Base-by-base conservation (phyloP, 2,113 vertebrate species). In the Ceratotherium simum region DNA sequence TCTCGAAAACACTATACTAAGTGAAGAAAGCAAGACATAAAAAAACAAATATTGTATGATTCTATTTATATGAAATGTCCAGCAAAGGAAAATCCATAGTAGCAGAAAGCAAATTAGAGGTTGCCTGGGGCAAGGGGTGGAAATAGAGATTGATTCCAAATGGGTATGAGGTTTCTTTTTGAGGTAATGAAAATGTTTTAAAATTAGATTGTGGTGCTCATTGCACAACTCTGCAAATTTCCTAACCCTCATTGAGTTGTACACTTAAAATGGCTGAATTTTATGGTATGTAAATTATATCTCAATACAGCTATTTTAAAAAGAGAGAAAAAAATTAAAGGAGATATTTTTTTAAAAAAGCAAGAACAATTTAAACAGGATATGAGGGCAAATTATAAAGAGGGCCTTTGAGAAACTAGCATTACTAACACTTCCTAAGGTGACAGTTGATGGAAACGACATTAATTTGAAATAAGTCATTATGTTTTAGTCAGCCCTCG, bases 381-480 rank as follows among this genome's bases (percentile, higher is more conserved):
- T 62, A 72, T 8, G 48, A 94, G 23, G 21, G 48, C n/a, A 78
- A 36, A 88, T 80, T 54, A 65, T 36, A 88, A 86, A 67, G 29
- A 72, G 6, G 31, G 5, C 7, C 51, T 96, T 87, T 65, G 73
- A 95, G 79, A 95, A 91, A 72, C 27, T 48, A 86, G 42, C 51
- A 90, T 79, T 78, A 87, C 6, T 75, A 89, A 73, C 31, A 12
- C 58, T 91, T 93, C 33, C 36, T 60, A 18, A 78, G n/a, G 7
- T 54, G 39, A 81, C 12, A 48, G 29, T 42, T 91, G 79, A 60
- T 60, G 25, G 36, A 51, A 84, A 94, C 0, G 5, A 36, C 62
- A 79, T 75, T 92, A 78, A 91, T 82, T 95, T 91, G 56, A 94
- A 95, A 75, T 81, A 92, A 69, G 25, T 87, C 25, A 91, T 67